Base-by-base conservation (phyloP, 2,888 invertebrate species). In the Lasioglossum vierecki region DNA sequence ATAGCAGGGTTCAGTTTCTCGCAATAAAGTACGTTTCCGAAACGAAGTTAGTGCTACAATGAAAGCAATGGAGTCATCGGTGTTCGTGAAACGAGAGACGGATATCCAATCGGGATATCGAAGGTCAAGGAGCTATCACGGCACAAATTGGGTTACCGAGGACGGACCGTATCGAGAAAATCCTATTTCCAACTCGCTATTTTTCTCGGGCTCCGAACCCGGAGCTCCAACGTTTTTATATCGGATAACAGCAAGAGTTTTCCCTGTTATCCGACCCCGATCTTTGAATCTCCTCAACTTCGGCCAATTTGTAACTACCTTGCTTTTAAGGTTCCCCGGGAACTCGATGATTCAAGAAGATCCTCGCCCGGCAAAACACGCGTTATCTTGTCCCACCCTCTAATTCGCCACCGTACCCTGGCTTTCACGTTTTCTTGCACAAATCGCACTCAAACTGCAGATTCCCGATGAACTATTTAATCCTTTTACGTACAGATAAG, bases 31-130 rank as follows among this genome's bases (percentile, higher is more conserved):
- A 78, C 63, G 68, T 85, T 82, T 80, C 68, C 60, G 35, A 83
- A 88, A 89, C 88, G 85, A 89, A 87, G 88, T 87, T 86, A 87
- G 79, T 35, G 86, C 35, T 60, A 78, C 76, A 87, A 81, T 79
- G 81, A 81, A 87, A 87, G 87, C 72, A 80, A 79, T 66, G 66
- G 66, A 87, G 83, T 80, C 83, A 76, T 86, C 80, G 78, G 66
- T 30, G 60, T 79, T 70, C 82, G 83, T 76, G 84, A 79, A 90
- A 85, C 90, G 82, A 74, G 84, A 89, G 89, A 90, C 85, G 90
- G 89, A 90, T 90, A 90, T 88, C 90, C 90, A 90, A 90, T 89
- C 87, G 88, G 86, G 90, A 88, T 90, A 89, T 89, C 90, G 90
- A 90, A 90, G 90, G 90, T 90, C 90, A 90, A 90, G 91, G 88